Conservation (phyloP, 2,888 invertebrate genomes). For the Apamea monoglypha region DNA sequence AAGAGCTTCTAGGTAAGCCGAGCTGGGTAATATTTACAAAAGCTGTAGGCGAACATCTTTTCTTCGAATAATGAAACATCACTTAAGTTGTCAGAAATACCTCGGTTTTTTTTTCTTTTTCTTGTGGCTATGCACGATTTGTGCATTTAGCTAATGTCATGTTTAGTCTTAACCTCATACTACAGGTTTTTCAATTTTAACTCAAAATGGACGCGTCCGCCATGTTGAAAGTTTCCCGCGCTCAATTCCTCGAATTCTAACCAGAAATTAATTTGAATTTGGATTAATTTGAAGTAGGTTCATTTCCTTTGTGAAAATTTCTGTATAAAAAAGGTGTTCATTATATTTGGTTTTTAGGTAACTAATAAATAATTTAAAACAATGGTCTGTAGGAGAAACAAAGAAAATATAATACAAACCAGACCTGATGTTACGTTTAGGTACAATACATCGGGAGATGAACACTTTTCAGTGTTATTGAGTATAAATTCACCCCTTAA, state of each 20-base stretch:
- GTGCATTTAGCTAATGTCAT: not conserved
- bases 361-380: constrained; percentile 6
- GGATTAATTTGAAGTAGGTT: not conserved
- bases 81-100: not conserved
- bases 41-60: not conserved
- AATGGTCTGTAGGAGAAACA: not conserved
- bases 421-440: not conserved
- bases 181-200: no score
- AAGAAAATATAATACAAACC: not conserved
- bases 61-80: not conserved
- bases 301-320: not conserved
- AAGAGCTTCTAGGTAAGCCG: not conserved
- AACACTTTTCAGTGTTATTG: not conserved
- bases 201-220: no score
- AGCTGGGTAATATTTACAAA: not conserved
- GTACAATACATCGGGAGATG: not conserved
- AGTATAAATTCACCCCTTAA: constrained; percentile 7
- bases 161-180: no score
- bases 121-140: not conserved
- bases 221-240: no score
- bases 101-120: not conserved
- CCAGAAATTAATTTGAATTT: not conserved
- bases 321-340: not conserved
- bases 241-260: not conserved
- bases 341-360: not conserved